These are phyloP conservation scores for Syndactyla subalaris DNA, from an alignment of 2,797 vertebrate genomes.

Conservation along the genomic window DNA sequence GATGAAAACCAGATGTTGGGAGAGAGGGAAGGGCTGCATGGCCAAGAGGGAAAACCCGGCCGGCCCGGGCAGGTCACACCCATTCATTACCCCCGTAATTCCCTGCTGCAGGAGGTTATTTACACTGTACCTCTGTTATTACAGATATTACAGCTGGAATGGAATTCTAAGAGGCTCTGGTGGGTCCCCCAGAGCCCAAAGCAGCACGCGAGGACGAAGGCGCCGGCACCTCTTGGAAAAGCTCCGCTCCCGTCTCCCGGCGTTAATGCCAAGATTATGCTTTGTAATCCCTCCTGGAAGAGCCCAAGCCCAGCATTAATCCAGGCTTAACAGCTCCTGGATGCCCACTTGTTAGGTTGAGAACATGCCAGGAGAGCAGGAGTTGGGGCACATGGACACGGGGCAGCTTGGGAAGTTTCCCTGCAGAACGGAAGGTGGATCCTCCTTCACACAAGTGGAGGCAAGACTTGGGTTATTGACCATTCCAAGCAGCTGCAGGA, in stretches of 20 bases:
- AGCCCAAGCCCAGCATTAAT: neutral
- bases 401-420: neutral
- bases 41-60: conserved; percentile 22
- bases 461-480: neutral
- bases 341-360: neutral
- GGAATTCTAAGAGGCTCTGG: neutral
- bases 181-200: neutral
- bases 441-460: neutral
- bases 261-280: neutral
- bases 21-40: neutral
- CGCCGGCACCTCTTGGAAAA: neutral
- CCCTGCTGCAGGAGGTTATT: conserved; percentile 28
- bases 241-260: neutral
- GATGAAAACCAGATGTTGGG: conserved; percentile 60
- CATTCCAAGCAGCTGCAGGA: neutral
- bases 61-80: conserved; percentile 24
- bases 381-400: accelerated
- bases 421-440: accelerated
- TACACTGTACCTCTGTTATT: conserved; percentile 34
- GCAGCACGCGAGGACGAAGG: neutral
- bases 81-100: conserved; percentile 47
- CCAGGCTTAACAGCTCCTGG: neutral
- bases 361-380: neutral
- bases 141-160: conserved; percentile 38
- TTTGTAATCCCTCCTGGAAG: neutral